These are phyloP conservation scores for Alloscopus bannaensis DNA, from an alignment of 2,888 invertebrate genomes.

Conservation along the genomic window DNA sequence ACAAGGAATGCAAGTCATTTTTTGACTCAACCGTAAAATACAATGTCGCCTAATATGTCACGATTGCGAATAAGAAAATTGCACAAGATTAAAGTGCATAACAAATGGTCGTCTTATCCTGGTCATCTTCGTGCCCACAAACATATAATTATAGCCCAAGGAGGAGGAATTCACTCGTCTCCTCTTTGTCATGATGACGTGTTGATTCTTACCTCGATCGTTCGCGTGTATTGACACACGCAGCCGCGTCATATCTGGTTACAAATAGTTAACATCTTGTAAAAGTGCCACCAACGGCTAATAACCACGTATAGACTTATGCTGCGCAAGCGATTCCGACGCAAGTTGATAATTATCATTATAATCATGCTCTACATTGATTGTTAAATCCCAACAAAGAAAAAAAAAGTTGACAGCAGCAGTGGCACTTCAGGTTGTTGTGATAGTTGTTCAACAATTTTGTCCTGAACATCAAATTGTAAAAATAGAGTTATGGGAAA, in stretches of 20 bases:
- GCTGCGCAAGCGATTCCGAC: conserved; percentile 12
- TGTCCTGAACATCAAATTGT: no score
- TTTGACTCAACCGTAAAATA: no score
- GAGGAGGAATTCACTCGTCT: conserved; percentile 3
- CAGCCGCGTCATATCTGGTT: neutral
- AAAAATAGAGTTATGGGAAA: no score
- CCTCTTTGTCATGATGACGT: neutral
- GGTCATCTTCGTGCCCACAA: neutral
- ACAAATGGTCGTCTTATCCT: neutral
- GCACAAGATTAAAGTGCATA: neutral
- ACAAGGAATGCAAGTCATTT: no score
- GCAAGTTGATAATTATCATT: conserved; percentile 18
- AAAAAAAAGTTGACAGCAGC: conserved; percentile 18
- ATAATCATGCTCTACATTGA: conserved; percentile 17
- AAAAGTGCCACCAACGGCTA: conserved; percentile 16
- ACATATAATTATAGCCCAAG: neutral
- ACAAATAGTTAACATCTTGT: conserved; percentile 30
- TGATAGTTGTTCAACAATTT: neutral
- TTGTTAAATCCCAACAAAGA: conserved; percentile 5
- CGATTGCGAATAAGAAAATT: no score
- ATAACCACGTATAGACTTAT: conserved; percentile 1
- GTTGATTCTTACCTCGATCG: no score
- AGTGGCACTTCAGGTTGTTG: neutral
- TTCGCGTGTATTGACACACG: no score
- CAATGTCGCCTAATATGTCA: no score